Conservation (phyloP, 2,888 invertebrate genomes). For the Toxonevra muliebris region DNA sequence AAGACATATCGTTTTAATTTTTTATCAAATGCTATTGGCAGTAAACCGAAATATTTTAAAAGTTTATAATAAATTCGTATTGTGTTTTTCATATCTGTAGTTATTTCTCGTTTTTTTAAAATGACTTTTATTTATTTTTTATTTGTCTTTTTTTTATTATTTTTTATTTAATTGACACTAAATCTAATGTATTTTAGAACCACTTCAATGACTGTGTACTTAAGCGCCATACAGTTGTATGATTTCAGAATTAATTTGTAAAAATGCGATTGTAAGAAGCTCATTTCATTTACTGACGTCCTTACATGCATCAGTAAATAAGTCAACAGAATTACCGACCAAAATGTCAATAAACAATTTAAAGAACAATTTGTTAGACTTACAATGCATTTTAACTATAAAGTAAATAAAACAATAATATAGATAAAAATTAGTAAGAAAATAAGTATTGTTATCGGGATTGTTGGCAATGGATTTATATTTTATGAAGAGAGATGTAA, state of each 20-base stretch:
- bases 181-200: not conserved
- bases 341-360: not conserved
- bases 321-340: not conserved
- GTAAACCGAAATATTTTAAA: constrained; percentile 33
- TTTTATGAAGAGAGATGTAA: no score
- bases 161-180: not conserved
- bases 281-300: not conserved
- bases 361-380: no score
- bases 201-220: no score
- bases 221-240: not conserved
- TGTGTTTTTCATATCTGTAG: no score
- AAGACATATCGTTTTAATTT: constrained; percentile 36
- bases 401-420: no score
- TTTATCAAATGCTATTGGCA: constrained; percentile 38
- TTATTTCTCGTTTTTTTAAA: no score
- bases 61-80: constrained; percentile 21
- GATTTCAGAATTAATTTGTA: not conserved
- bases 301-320: not conserved
- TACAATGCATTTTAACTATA: no score
- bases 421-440: no score
- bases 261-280: no score
- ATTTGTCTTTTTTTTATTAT: constrained; percentile 30
- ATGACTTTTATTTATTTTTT: not conserved
- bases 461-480: no score
- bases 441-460: not conserved